phyloP scores from a whole-genome alignment of 2,797 vertebrate species.

The Sus cebifrons region DNA sequence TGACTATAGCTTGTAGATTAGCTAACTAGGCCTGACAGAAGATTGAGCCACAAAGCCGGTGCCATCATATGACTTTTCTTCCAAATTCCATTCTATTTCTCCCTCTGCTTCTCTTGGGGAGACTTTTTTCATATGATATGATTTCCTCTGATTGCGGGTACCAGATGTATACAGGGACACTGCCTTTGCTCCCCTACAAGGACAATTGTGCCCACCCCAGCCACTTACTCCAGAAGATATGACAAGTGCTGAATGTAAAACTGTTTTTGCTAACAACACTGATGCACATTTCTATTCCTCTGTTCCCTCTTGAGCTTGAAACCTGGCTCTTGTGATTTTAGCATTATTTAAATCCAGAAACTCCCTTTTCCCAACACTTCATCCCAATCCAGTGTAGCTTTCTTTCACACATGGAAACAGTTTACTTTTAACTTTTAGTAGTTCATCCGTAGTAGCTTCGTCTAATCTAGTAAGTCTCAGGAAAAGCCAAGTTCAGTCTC shows the following conservation, averaged over 20 bases:
- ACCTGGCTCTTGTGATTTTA: constrained; percentile 16
- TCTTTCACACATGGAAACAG: neutral
- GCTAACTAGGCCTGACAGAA: neutral
- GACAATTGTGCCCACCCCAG: constrained; percentile 44
- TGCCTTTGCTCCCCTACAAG: neutral
- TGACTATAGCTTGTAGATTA: neutral
- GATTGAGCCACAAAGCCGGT: neutral
- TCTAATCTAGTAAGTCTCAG: neutral
- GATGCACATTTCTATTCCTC: neutral
- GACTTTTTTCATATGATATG: neutral
- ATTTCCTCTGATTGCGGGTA: neutral
- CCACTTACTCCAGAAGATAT: neutral
- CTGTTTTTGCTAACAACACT: constrained; percentile 7
- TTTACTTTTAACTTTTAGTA: constrained; percentile 2
- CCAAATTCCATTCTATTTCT: neutral
- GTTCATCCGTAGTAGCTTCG: neutral
- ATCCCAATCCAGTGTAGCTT: neutral
- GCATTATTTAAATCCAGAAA: neutral
- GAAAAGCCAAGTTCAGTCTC: constrained; percentile 34
- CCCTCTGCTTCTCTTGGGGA: neutral
- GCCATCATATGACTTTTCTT: neutral
- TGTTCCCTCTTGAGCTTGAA: constrained; percentile 16
- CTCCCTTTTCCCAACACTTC: neutral
- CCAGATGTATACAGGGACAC: constrained; percentile 36
- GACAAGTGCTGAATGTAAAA: neutral